Percentiles rank a stretch among this genome's conserved stretches.
Conservation (phyloP, 1,140 invertebrate genomes). For the Drosophila lini region DNA sequence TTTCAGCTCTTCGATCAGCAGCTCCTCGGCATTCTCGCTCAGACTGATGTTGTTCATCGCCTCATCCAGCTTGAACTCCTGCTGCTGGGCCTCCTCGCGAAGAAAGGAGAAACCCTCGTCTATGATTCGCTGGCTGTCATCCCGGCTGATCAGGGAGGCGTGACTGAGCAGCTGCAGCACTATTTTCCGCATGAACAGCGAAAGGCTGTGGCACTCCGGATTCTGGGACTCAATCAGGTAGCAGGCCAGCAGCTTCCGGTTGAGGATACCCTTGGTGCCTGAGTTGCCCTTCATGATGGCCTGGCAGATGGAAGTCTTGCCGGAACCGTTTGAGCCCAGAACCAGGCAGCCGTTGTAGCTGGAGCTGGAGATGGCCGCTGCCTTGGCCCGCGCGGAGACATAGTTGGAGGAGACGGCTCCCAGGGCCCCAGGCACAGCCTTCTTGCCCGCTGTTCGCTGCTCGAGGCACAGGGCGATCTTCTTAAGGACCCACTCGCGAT, state of each 20-base stretch:
- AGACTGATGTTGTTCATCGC: constrained; percentile 79
- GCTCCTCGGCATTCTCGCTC: constrained; percentile 78
- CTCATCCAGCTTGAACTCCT: constrained; percentile 79
- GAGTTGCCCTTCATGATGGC: constrained; percentile 84
- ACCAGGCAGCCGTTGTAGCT: constrained; percentile 83
- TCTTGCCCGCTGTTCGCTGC: constrained; percentile 87
- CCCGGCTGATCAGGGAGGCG: constrained; percentile 84
- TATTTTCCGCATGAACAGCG: constrained; percentile 93
- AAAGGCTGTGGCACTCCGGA: constrained; percentile 87
- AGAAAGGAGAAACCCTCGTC: constrained; percentile 80
- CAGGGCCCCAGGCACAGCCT: constrained; percentile 63
- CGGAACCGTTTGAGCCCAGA: constrained; percentile 88
- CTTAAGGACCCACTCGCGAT: constrained; percentile 96
- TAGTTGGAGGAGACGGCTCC: constrained; percentile 61
- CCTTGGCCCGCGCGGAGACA: constrained; percentile 69
- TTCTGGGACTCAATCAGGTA: constrained; percentile 89
- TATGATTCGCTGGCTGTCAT: constrained; percentile 75
- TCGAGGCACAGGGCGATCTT: constrained; percentile 96
- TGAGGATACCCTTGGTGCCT: constrained; percentile 86
- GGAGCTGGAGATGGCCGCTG: constrained; percentile 73
- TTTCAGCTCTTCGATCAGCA: constrained; percentile 79
- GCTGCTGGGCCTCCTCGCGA: constrained; percentile 75
- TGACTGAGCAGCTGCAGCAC: constrained; percentile 91
- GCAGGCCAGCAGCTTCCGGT: constrained; percentile 91
- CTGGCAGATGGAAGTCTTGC: constrained; percentile 92